Percentiles rank a stretch among this genome's conserved stretches.
phyloP scores from a whole-genome alignment of 2,888 invertebrate genomes.

The Fragum fragum region DNA sequence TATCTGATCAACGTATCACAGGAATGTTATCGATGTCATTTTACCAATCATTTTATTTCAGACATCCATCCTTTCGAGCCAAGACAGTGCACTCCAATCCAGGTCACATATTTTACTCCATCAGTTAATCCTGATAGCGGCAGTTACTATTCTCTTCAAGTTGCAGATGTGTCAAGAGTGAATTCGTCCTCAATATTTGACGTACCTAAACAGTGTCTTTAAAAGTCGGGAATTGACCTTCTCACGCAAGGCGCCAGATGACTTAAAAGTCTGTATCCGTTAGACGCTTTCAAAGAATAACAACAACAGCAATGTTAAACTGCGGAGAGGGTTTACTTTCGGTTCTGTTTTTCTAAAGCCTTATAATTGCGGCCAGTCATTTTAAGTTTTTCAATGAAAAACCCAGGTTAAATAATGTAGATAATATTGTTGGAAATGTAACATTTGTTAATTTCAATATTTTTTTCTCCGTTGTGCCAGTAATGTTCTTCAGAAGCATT shows the following conservation, averaged over 20 bases:
- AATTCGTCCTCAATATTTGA: constrained; percentile 2
- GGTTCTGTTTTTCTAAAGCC: too few relatives aligned
- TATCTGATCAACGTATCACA: too few relatives aligned
- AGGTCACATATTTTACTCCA: constrained; percentile 17
- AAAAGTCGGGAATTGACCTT: too few relatives aligned
- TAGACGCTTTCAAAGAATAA: too few relatives aligned
- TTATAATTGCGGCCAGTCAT: neutral
- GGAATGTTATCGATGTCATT: too few relatives aligned
- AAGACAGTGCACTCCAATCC: constrained; percentile 10
- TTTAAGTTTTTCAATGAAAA: neutral
- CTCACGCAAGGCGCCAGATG: too few relatives aligned
- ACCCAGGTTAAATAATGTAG: neutral
- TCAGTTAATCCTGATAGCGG: constrained; percentile 31
- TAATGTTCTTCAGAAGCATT: too few relatives aligned
- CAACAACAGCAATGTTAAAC: neutral
- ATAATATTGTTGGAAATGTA: too few relatives aligned
- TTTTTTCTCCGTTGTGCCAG: too few relatives aligned
- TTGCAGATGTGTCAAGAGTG: constrained; percentile 12
- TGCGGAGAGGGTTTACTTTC: neutral
- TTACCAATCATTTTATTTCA: too few relatives aligned
- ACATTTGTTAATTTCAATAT: too few relatives aligned
- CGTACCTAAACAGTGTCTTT: constrained; percentile 17
- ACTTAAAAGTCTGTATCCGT: too few relatives aligned
- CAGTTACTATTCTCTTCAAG: constrained; percentile 18
- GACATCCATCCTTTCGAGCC: constrained; percentile 21